These are phyloP conservation scores for Hylyphantes graminicola DNA, from an alignment of 1,140 invertebrate species.

Conservation along the genomic window DNA sequence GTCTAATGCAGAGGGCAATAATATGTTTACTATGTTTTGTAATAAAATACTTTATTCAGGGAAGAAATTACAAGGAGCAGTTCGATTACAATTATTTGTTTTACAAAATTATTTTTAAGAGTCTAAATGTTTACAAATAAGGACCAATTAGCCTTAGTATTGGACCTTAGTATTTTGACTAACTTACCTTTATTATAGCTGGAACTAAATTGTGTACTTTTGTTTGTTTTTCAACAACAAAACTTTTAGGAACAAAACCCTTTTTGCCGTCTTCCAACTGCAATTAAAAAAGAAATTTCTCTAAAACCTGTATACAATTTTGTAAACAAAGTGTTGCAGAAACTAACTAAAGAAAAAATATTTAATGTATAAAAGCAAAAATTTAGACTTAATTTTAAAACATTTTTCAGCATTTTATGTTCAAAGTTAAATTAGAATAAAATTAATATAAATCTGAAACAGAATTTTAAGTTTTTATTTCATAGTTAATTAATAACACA, in stretches of 20 bases:
- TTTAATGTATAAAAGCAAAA: no score
- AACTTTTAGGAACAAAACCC: slow-evolving; percentile 31
- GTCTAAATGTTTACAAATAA: neutral
- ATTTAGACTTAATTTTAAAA: no score
- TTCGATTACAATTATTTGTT: neutral
- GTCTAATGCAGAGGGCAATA: no score
- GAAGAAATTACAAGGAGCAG: neutral
- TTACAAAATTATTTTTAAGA: neutral
- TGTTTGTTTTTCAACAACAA: neutral
- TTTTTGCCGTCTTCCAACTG: slow-evolving; percentile 16
- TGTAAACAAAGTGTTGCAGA: no score
- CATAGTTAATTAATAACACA: no score
- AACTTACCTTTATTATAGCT: slow-evolving; percentile 38
- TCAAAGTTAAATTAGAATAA: no score
- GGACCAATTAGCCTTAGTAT: no score
- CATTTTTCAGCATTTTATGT: no score
- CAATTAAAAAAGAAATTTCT: slow-evolving; percentile 4
- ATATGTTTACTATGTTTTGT: no score
- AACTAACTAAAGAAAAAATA: no score
- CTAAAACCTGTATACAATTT: neutral
- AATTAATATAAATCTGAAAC: no score
- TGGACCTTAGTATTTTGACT: neutral
- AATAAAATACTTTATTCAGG: neutral
- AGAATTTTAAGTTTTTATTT: no score
- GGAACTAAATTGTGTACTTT: slow-evolving; percentile 18